Evolutionary conservation across 2,888 invertebrate genomes (phyloP).

Genomic region (Lepidocyrtoides sp.): DNA sequence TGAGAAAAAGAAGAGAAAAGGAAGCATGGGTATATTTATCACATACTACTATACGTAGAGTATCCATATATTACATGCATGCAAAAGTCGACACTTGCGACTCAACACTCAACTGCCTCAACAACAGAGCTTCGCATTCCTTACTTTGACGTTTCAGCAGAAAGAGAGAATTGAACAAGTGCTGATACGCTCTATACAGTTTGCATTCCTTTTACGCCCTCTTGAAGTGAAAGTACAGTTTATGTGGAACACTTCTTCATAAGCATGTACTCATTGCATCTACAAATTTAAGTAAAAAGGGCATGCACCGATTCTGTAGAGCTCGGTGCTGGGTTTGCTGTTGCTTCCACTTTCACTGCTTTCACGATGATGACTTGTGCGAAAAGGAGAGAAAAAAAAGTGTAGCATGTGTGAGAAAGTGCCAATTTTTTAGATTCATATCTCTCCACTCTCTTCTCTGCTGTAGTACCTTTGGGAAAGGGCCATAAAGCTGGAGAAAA

Average conservation of each 20-base stretch:
- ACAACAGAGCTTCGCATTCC: slow-evolving; percentile 42
- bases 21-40: not conserved
- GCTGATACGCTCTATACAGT: not conserved
- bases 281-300: not conserved
- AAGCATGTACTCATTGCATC: not conserved
- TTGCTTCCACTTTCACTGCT: slow-evolving; percentile 45
- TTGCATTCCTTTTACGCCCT: not conserved
- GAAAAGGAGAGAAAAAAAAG: slow-evolving; percentile 49
- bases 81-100: not conserved
- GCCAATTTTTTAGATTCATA: slow-evolving; percentile 80
- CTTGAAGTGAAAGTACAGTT: not conserved
- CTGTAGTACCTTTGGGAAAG: slow-evolving; percentile 54
- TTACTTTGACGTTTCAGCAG: not conserved
- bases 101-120: not conserved
- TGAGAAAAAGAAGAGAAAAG: slow-evolving; percentile 44
- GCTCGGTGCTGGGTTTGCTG: slow-evolving; percentile 23
- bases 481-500: not conserved
- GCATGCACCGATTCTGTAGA: not conserved
- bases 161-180: slow-evolving; percentile 33
- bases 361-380: slow-evolving; percentile 50
- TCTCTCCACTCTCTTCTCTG: slow-evolving; percentile 30
- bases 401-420: slow-evolving; percentile 80
- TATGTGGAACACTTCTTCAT: not conserved
- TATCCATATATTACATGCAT: not conserved
- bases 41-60: not conserved